phyloP scores from a whole-genome alignment of 2,888 invertebrate genomes.

The Ochropleura plecta region DNA sequence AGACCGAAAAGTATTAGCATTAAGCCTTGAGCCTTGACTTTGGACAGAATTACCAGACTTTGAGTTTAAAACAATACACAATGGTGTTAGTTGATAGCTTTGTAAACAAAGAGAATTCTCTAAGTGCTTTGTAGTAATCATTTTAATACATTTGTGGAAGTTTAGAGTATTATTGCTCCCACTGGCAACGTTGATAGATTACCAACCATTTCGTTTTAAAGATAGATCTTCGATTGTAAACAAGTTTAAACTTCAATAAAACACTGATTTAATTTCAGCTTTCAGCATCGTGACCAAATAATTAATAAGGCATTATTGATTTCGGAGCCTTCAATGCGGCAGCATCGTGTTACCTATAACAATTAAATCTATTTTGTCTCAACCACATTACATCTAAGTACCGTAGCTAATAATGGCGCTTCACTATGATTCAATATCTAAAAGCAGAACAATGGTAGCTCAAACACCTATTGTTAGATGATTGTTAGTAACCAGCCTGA shows the following conservation, averaged over 20 bases:
- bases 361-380: constrained; percentile 31
- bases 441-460: constrained; percentile 46
- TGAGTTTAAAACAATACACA: constrained; percentile 53
- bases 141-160: constrained; percentile 27
- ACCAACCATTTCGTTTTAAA: not conserved
- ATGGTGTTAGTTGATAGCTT: constrained; percentile 31
- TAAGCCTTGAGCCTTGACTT: constrained; percentile 67
- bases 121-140: constrained; percentile 35
- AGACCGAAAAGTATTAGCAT: constrained; percentile 70
- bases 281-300: constrained; percentile 4
- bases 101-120: constrained; percentile 46
- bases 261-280: not conserved
- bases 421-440: constrained; percentile 49
- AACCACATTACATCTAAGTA: constrained; percentile 8
- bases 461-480: constrained; percentile 49
- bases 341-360: constrained; percentile 5
- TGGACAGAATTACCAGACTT: constrained; percentile 54
- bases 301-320: constrained; percentile 13
- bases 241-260: not conserved
- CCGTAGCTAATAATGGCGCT: constrained; percentile 38
- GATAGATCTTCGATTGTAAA: not conserved
- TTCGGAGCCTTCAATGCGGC: constrained; percentile 25
- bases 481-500: constrained; percentile 45
- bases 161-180: constrained; percentile 20
- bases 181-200: constrained; percentile 1